Conservation (phyloP, 2,888 invertebrate genomes). For the Parnassius orleans region DNA sequence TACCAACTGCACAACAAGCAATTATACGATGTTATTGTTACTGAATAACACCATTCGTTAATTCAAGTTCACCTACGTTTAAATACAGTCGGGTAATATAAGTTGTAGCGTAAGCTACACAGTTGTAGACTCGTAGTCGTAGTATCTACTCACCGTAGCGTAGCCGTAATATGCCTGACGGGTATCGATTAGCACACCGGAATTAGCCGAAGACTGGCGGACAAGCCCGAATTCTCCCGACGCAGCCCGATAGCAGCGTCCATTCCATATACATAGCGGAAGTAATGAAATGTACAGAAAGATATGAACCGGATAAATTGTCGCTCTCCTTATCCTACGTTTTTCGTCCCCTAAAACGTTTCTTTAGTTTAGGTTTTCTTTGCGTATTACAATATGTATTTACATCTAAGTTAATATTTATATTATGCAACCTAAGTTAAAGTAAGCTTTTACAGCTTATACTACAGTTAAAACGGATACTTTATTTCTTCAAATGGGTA, state of each 20-base stretch:
- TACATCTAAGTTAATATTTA: no score
- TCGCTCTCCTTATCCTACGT: slow-evolving; percentile 70
- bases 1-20: slow-evolving; percentile 30
- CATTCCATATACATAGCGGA: slow-evolving; percentile 75
- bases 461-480: no score
- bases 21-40: slow-evolving; percentile 33
- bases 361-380: background rate
- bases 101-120: slow-evolving; percentile 63
- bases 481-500: background rate
- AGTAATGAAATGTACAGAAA: slow-evolving; percentile 79
- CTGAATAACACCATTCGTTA: slow-evolving; percentile 4
- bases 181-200: slow-evolving; percentile 70
- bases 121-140: slow-evolving; percentile 57
- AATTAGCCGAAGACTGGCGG: slow-evolving; percentile 54
- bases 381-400: no score
- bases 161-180: slow-evolving; percentile 59
- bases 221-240: slow-evolving; percentile 51
- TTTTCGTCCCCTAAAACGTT: slow-evolving; percentile 59
- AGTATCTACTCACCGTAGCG: slow-evolving; percentile 54
- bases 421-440: no score
- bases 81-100: slow-evolving; percentile 45
- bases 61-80: slow-evolving; percentile 53
- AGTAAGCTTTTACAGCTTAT: no score
- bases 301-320: slow-evolving; percentile 80
- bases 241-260: slow-evolving; percentile 48